Percentiles rank a stretch among this genome's conserved stretches.
phyloP scores from a whole-genome alignment of 2,888 invertebrate genomes.

The Pediacus dermestoides region DNA sequence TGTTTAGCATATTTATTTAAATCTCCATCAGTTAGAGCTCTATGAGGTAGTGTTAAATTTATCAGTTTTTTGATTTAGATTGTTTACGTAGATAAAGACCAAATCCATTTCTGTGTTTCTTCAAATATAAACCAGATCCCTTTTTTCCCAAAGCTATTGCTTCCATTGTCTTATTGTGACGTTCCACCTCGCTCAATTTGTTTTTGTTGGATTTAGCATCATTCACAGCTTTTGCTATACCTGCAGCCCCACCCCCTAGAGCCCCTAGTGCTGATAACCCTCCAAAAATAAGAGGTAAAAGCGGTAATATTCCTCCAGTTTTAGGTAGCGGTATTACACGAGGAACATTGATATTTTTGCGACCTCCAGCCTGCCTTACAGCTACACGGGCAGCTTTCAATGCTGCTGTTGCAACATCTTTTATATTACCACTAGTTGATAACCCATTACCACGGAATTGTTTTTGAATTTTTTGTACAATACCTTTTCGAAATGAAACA shows the following conservation, averaged over 20 bases:
- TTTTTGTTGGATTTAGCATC: constrained; percentile 37
- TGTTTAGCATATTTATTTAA: constrained; percentile 9
- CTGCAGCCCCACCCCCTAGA: constrained; percentile 41
- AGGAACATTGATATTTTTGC: too few species aligned
- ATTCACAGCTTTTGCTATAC: constrained; percentile 40
- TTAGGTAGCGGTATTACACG: constrained; percentile 33
- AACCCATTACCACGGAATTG: too few species aligned
- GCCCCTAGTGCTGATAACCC: constrained; percentile 39
- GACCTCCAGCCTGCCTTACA: too few species aligned
- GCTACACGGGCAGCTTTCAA: too few species aligned
- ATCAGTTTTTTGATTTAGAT: constrained; percentile 22
- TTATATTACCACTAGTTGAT: too few species aligned
- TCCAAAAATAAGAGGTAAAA: constrained; percentile 38
- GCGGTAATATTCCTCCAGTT: constrained; percentile 19
- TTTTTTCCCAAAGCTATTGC: constrained; percentile 33
- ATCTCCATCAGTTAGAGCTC: constrained; percentile 13
- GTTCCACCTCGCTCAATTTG: constrained; percentile 33
- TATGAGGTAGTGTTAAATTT: constrained; percentile 17
- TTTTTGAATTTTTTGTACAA: background rate
- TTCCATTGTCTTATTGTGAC: constrained; percentile 43
- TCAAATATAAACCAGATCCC: constrained; percentile 27
- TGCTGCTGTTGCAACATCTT: too few species aligned
- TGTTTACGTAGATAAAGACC: constrained; percentile 27
- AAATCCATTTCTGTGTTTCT: constrained; percentile 27
- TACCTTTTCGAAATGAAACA: background rate